Base-by-base conservation (phyloP, 2,113 vertebrate genomes). In the Myocastor coypus region DNA sequence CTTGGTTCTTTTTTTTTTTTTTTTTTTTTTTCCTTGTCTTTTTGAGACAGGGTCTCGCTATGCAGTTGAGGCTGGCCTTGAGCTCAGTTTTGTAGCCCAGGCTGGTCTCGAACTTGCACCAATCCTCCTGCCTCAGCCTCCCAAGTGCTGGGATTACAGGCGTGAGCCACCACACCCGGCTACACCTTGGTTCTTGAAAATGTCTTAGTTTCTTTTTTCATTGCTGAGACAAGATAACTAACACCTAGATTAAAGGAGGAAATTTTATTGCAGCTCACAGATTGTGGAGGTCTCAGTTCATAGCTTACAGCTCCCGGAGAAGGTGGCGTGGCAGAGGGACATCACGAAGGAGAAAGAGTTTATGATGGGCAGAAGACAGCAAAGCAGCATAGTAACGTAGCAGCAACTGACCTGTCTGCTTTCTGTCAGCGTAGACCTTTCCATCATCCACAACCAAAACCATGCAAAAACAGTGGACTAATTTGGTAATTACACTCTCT, bases 171-270 rank as follows among this genome's bases (percentile, higher is more conserved):
- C n/a, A n/a, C n/a, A n/a, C n/a, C n/a, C n/a, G n/a, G n/a, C n/a
- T n/a, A n/a, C n/a, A n/a, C n/a, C n/a, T n/a, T n/a, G 37, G 17
- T 68, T 75, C 46, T 92, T 92, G 4, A 92, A 89, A 89, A 52
- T 52, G 80, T 73, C n/a, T 37, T 71, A 71, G 1, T 64, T 37
- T 37, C 3, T 71, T 71, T 71, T 71, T 71, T 71, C n/a, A 37
- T 71, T 71, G n/a, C 17, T 37, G n/a, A 37, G n/a, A 37, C n/a
- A 37, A 71, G 68, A 71, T 71, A 71, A n/a, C 68, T 34, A 71
- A 37, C n/a, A 37, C 19, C 7, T 19, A 71, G 8, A 20, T 71
- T 20, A 69, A 75, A 75, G 40, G 24, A 30, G 73, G 5, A 42
- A 28, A 77, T 42, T 46, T 46, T 77, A 46, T 46, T 13, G 11